Percentiles rank a stretch among this genome's conserved stretches.
These are phyloP conservation scores for Rhagoletis zephyria DNA, from an alignment of 1,140 invertebrate species.

Conservation along the genomic window DNA sequence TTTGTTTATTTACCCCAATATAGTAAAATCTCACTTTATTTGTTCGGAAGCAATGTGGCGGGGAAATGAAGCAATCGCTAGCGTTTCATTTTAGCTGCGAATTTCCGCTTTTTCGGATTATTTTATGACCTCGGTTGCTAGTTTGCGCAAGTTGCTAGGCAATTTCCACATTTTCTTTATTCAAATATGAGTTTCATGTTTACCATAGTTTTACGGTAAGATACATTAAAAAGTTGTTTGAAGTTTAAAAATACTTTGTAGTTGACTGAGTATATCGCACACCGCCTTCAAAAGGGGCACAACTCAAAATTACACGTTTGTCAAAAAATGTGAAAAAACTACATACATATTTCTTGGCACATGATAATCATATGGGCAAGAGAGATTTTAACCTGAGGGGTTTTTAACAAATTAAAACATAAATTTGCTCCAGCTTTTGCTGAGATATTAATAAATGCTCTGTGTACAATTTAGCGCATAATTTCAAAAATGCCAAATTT, in stretches of 20 bases:
- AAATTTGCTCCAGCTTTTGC: no score
- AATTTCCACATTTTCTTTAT: not conserved
- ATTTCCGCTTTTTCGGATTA: not conserved
- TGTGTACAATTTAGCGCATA: no score
- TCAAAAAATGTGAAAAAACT: no score
- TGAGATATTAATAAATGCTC: no score
- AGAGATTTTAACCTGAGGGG: no score
- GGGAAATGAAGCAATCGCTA: not conserved
- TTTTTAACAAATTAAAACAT: no score
- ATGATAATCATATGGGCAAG: no score
- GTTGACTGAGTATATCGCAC: not conserved
- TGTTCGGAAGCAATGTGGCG: not conserved
- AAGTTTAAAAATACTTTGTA: slow-evolving; percentile 7
- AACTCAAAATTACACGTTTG: no score
- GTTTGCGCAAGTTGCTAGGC: not conserved
- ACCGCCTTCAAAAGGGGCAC: no score
- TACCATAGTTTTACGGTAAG: not conserved
- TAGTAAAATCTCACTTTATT: slow-evolving; percentile 21
- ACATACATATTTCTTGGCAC: no score
- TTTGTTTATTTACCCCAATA: slow-evolving; percentile 10
- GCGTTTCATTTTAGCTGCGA: not conserved
- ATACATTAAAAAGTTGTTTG: slow-evolving; percentile 9
- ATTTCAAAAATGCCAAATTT: no score
- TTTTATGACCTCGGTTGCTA: not conserved
- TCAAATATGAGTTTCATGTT: not conserved